phyloP scores from a whole-genome alignment of 2,888 invertebrate genomes.

The Troides helena region DNA sequence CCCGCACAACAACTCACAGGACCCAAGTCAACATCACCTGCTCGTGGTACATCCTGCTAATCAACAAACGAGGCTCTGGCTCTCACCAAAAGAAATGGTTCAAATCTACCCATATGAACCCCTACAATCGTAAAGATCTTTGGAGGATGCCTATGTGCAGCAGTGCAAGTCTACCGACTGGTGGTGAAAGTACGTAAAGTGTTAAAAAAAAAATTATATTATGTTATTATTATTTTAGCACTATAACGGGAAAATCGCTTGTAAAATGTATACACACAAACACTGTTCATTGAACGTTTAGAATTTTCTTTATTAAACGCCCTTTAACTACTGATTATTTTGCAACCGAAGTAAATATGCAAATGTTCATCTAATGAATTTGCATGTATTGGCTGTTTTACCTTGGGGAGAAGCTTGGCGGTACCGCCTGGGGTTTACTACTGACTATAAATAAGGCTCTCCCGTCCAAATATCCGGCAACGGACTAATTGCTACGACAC shows the following conservation, averaged over 20 bases:
- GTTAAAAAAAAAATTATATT: no score
- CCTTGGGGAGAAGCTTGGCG: constrained; percentile 53
- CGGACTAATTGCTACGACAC: constrained; percentile 60
- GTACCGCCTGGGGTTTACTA: constrained; percentile 47
- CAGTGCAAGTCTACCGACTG: no score
- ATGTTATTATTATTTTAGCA: no score
- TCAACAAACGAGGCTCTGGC: no score
- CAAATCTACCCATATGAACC: no score
- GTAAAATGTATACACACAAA: neutral
- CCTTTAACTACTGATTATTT: neutral
- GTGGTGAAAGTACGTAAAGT: neutral
- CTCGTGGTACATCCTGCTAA: no score
- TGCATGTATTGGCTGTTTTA: constrained; percentile 44
- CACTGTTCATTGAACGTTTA: neutral
- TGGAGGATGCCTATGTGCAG: no score
- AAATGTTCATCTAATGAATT: constrained; percentile 43
- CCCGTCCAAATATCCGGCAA: constrained; percentile 57
- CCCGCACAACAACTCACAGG: no score
- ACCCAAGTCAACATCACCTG: no score
- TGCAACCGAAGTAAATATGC: constrained; percentile 31
- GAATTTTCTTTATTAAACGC: neutral
- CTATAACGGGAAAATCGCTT: no score
- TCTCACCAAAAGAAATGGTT: no score
- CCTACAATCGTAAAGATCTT: no score
- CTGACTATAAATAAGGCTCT: constrained; percentile 59